Percentiles rank a stretch among this genome's conserved stretches.
Evolutionary conservation across 2,113 vertebrate species (phyloP).

Genomic region (Bubo scandiacus): DNA sequence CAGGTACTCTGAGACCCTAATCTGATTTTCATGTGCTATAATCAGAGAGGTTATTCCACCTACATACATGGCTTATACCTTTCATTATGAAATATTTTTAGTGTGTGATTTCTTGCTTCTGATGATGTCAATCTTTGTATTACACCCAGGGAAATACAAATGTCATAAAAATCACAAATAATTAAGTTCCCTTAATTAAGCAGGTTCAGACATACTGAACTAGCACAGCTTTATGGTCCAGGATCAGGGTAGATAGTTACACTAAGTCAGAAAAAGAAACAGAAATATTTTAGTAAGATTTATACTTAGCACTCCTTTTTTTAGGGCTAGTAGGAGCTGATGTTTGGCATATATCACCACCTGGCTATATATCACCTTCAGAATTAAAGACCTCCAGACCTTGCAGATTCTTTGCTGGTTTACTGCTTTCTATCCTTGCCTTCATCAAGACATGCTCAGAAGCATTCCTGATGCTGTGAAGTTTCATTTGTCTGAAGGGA

Average conservation of each 20-base stretch:
- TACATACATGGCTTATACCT: neutral
- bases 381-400: neutral
- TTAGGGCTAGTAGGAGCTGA: neutral
- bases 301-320: neutral
- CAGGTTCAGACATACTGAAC: neutral
- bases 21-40: neutral
- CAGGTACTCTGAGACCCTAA: neutral
- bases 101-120: neutral
- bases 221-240: neutral
- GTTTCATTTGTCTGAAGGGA: neutral
- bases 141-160: neutral
- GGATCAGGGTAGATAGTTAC: neutral
- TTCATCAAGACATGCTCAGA: neutral
- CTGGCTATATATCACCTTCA: neutral
- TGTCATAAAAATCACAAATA: neutral
- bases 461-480: neutral
- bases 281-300: neutral
- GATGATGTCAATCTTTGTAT: neutral
- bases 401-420: neutral
- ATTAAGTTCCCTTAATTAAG: neutral
- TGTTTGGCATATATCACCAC: slow-evolving; percentile 12
- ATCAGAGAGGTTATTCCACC: neutral
- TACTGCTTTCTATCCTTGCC: neutral
- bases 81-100: neutral
- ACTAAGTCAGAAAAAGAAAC: neutral